Evolutionary conservation across 2,888 invertebrate genomes (phyloP), one percentile per base, ranked within the genome.

Genomic region (Eupithecia dodoneata): DNA sequence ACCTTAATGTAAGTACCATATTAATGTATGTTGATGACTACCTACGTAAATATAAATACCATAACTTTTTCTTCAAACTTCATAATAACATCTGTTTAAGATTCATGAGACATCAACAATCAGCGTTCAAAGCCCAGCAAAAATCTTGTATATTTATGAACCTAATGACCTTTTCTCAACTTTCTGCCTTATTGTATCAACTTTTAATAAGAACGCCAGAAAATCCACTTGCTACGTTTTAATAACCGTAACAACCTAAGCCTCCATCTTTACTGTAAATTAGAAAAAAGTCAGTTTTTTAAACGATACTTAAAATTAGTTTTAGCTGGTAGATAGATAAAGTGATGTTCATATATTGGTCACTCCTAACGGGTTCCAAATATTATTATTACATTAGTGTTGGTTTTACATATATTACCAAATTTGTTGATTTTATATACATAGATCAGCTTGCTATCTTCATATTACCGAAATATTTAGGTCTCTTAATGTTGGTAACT

Each of bases 91-190:
- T 77, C 73, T 75, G 76, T 75, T 70, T 70, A 69, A 63, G 67
- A 78, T 74, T 74, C 76, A 74, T 67, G 55, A 72, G 66, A 41
- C 66, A 42, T 47, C 18, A 63, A 76, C 74, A 74, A 78, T 77
- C 71, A 73, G 75, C 47, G 74, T 73, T 70, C 73, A 75, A 74
- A 67, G 71, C 65, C 65, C 52, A 63, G 66, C 65, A 71, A 74
- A 77, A 77, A 77, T 52, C 65, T 76, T 74, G 75, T 49, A 77
- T 79, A 81, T 80, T 80, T 79, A 80, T 78, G 76, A 78, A 76
- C 71, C 15, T 63, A 65, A 71, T 69, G 75, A 73, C 71, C 75
- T 72, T 78, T 79, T 73, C 73, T 73, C 69, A 77, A 72, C 74
- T 74, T 67, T 76, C 42, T 15, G 44, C 71, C 65, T 73, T 72